Evolutionary conservation across 1,140 invertebrate species (phyloP).

Genomic region (Drosophila nikananu): DNA sequence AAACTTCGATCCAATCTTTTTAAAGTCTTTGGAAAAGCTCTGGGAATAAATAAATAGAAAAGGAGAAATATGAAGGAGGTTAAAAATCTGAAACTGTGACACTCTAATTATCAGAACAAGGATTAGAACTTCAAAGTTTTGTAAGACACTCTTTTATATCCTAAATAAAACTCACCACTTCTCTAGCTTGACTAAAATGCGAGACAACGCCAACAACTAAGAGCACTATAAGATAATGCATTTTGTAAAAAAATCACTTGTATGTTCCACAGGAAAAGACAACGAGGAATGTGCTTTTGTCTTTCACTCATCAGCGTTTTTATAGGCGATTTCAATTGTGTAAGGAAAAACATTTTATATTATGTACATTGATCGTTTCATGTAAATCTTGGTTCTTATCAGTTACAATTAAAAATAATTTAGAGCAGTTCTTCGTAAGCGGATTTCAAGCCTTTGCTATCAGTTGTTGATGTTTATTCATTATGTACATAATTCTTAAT

Average conservation of each 20-base stretch:
- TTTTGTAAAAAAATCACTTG: background rate
- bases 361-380: background rate
- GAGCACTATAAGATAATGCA: background rate
- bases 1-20: slow-evolving; percentile 2
- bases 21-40: background rate
- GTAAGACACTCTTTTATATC: background rate
- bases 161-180: background rate
- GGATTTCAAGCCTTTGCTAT: background rate
- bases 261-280: too few species aligned
- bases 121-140: too few species aligned
- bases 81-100: background rate
- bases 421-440: background rate
- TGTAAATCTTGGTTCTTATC: background rate
- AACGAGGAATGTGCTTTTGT: background rate
- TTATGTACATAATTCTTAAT: background rate
- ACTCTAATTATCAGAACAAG: background rate
- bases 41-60: background rate
- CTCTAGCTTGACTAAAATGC: background rate
- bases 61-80: too few species aligned
- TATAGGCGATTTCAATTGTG: background rate
- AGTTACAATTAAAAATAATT: background rate
- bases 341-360: background rate
- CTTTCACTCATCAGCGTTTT: background rate
- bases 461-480: background rate
- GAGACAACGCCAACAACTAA: background rate